Percentiles rank a stretch among this genome's conserved stretches.
Conservation (phyloP, 2,888 invertebrate genomes). For the Harpagoxenus sublaevis region DNA sequence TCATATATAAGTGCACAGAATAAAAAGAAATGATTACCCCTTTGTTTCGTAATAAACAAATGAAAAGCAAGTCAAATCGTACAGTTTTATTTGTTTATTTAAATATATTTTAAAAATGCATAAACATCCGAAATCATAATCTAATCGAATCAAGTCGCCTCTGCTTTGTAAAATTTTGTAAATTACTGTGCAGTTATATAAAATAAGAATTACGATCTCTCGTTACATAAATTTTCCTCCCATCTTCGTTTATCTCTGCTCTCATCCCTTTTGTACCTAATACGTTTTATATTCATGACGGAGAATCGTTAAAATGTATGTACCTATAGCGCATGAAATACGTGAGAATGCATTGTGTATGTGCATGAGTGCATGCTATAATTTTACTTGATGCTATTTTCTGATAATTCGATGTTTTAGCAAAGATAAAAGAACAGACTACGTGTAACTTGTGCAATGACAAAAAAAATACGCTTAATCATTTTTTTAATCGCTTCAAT, state of each 20-base stretch:
- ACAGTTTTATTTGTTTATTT: not conserved
- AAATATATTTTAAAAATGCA: not conserved
- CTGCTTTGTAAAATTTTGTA: not conserved
- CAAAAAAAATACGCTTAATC: not conserved
- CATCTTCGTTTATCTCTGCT: not conserved
- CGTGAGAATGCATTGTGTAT: conserved; percentile 4
- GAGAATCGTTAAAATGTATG: conserved; percentile 33
- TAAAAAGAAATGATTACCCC: not conserved
- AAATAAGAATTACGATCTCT: not conserved
- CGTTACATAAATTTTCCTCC: conserved; percentile 1
- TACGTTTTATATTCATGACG: conserved; percentile 35
- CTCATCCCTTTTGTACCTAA: conserved; percentile 20
- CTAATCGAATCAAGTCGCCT: not conserved
- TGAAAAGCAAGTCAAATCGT: not conserved
- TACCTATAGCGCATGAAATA: conserved; percentile 40
- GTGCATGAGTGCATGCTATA: conserved; percentile 35
- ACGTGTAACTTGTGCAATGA: conserved; percentile 22
- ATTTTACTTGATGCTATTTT: conserved; percentile 11
- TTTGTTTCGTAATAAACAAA: not conserved
- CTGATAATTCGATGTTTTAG: conserved; percentile 12
- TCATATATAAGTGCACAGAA: conserved; percentile 22
- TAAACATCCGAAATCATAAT: not conserved
- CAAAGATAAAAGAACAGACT: not conserved
- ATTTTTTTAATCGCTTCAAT: conserved; percentile 1
- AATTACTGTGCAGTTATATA: conserved; percentile 33